phyloP scores from a whole-genome alignment of 2,888 invertebrate genomes.

The Torymus auratus region DNA sequence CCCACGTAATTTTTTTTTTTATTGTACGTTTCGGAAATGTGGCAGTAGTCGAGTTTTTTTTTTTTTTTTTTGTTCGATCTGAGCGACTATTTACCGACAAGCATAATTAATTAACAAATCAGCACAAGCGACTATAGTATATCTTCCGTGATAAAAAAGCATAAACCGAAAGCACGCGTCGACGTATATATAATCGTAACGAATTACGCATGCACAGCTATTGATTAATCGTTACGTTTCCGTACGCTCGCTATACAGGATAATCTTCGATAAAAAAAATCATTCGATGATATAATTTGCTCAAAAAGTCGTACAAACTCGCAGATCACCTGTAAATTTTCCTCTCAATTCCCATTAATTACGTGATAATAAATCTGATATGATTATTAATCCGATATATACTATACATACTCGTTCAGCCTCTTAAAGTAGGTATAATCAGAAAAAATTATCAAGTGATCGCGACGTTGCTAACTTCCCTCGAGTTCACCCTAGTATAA shows the following conservation, averaged over 20 bases:
- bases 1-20: background rate
- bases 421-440: background rate
- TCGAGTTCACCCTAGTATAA: too few relatives aligned
- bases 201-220: too few relatives aligned
- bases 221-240: too few relatives aligned
- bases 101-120: too few relatives aligned
- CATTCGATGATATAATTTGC: conserved; percentile 1
- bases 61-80: conserved; percentile 13
- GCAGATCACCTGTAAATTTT: conserved; percentile 16
- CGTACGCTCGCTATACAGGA: too few relatives aligned
- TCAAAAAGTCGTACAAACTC: conserved; percentile 14
- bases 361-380: conserved; percentile 35
- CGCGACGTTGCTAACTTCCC: background rate
- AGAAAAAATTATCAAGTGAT: conserved; percentile 15
- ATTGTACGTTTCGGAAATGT: conserved; percentile 32
- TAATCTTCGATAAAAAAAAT: background rate
- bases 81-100: conserved; percentile 13
- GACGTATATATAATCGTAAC: background rate
- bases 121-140: conserved; percentile 17
- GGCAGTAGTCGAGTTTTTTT: conserved; percentile 34
- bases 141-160: background rate
- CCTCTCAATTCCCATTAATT: background rate
- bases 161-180: conserved; percentile 11
- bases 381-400: conserved; percentile 10
- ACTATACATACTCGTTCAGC: too few relatives aligned